A percentile compares a stretch with the other conserved stretches of the same genome.
phyloP scores from a whole-genome alignment of 1,140 invertebrate genomes.

The Yoshiicerus persimilis region DNA sequence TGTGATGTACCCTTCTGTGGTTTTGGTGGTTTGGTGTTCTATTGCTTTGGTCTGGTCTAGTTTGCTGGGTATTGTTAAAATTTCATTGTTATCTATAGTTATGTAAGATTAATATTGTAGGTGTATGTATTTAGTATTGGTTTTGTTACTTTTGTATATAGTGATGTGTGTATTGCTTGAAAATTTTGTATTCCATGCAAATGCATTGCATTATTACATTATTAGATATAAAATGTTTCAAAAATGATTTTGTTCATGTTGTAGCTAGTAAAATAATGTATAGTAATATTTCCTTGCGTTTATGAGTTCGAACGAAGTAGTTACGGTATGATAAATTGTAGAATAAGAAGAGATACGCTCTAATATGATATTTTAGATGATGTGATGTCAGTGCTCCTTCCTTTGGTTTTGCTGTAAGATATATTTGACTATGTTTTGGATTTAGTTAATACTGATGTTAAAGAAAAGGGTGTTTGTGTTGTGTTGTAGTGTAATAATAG shows the following conservation, averaged over 20 bases:
- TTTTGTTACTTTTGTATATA: background rate
- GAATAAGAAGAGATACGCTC: background rate
- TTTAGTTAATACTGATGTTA: background rate
- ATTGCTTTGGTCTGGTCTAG: background rate
- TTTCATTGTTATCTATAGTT: background rate
- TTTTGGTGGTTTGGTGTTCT: background rate
- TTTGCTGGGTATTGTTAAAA: background rate
- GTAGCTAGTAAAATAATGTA: background rate
- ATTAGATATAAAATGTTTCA: too few relatives aligned
- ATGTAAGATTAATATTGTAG: background rate
- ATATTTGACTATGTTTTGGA: background rate
- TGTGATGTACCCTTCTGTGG: background rate
- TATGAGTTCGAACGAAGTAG: background rate
- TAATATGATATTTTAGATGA: background rate
- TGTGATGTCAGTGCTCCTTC: slow-evolving; percentile 3
- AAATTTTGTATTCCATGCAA: background rate
- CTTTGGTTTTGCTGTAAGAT: background rate
- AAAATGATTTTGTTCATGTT: background rate
- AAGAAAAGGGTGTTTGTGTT: background rate
- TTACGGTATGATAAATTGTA: background rate
- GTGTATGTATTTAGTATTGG: background rate
- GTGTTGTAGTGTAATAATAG: background rate
- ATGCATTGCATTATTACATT: too few relatives aligned
- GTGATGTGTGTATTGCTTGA: background rate
- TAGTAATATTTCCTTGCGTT: background rate